A percentile compares a stretch with the other conserved stretches of the same genome.
phyloP scores from a whole-genome alignment of 2,797 vertebrate genomes.

The Adelosebastes latens region DNA sequence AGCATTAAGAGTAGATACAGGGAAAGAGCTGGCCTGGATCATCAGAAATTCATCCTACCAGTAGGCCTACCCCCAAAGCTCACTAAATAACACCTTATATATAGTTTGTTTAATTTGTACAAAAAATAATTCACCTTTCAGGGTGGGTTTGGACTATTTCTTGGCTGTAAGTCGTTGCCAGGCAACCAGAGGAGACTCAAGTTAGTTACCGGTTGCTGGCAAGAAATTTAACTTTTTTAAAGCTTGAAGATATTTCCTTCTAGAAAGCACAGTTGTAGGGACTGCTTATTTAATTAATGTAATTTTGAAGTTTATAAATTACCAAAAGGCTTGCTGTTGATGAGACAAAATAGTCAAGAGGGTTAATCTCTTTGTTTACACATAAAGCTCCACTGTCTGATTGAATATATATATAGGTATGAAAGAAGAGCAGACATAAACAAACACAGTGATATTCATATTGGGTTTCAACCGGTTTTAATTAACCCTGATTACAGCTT shows the following conservation, averaged over 20 bases:
- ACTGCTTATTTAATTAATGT: not conserved
- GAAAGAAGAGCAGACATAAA: slow-evolving; percentile 43
- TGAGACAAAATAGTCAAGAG: slow-evolving; percentile 20
- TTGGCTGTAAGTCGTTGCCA: not conserved
- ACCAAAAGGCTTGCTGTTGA: not conserved
- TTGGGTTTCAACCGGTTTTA: slow-evolving; percentile 87
- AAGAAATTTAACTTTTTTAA: not conserved
- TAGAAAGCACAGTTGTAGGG: not conserved
- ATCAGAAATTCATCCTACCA: not conserved
- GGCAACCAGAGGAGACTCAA: not conserved
- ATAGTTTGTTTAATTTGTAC: not conserved
- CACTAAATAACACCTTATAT: not conserved
- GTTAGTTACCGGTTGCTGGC: not conserved
- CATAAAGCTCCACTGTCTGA: slow-evolving; percentile 47
- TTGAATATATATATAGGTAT: slow-evolving; percentile 34
- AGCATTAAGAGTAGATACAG: not conserved
- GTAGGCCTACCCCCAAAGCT: not conserved
- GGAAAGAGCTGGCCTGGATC: not conserved
- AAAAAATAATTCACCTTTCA: too few relatives aligned
- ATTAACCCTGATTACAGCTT: slow-evolving; percentile 89
- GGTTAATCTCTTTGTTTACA: slow-evolving; percentile 73
- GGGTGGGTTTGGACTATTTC: not conserved
- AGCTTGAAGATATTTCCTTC: not conserved
- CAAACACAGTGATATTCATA: slow-evolving; percentile 53
- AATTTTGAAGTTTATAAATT: slow-evolving; percentile 2